Conservation (phyloP, 1,140 invertebrate species). For the Lerema accius region DNA sequence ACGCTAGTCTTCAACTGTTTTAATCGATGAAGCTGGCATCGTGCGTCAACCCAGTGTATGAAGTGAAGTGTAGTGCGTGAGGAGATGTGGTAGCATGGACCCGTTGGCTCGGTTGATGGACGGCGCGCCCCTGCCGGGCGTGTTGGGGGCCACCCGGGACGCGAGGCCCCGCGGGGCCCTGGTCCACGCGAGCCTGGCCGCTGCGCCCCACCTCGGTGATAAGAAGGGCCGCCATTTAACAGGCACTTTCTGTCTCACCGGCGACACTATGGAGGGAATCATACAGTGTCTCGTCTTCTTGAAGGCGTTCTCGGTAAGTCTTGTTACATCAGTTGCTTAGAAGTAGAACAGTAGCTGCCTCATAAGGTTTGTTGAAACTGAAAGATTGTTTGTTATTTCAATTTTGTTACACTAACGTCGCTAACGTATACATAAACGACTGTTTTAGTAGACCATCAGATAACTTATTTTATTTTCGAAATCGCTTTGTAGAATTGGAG, state of each 20-base stretch:
- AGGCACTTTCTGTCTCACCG: slow-evolving; percentile 93
- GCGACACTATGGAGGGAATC: slow-evolving; percentile 95
- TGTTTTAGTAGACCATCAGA: no score
- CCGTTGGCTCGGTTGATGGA: slow-evolving; percentile 90
- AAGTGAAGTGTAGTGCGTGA: slow-evolving; percentile 38
- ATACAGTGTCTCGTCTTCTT: slow-evolving; percentile 96
- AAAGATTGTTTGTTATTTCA: no score
- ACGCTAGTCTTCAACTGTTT: no score
- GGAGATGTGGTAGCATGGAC: slow-evolving; percentile 84
- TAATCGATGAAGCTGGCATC: no score
- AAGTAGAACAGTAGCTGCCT: no score
- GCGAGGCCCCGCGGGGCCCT: slow-evolving; percentile 86
- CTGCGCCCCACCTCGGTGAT: slow-evolving; percentile 86
- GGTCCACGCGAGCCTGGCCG: slow-evolving; percentile 89
- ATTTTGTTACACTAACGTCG: no score
- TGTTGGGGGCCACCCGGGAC: slow-evolving; percentile 83
- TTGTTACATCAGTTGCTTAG: no score
- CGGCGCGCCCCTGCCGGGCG: slow-evolving; percentile 85
- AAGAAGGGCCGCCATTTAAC: slow-evolving; percentile 90
- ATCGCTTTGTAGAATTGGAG: no score
- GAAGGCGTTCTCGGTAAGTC: slow-evolving; percentile 94
- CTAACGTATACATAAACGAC: no score
- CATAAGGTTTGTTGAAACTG: no score
- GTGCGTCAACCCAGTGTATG: background rate
- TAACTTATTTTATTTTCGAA: no score